Percentiles rank a stretch among this genome's conserved stretches.
Conservation (phyloP, 2,797 vertebrate species). For the Petrocephalus schoutedeni region DNA sequence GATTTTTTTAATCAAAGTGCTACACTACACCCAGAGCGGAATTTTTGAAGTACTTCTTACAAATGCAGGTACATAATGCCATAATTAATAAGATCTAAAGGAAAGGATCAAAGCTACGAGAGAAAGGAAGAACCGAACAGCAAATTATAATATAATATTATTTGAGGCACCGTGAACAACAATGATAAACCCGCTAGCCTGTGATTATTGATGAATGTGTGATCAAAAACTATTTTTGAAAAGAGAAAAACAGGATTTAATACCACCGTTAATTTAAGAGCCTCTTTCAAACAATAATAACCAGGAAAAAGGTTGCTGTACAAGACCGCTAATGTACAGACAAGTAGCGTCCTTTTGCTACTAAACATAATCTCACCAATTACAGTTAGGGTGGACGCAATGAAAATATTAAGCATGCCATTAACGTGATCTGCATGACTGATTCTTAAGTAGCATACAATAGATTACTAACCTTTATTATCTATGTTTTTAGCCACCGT, state of each 20-base stretch:
- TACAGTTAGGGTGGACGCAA: background rate
- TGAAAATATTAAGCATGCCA: background rate
- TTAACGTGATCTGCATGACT: background rate
- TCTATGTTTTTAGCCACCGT: background rate
- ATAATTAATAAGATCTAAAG: background rate
- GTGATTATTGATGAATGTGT: background rate
- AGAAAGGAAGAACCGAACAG: background rate
- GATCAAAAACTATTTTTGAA: background rate
- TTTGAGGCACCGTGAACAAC: background rate
- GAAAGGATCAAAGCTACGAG: background rate
- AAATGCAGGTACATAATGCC: background rate
- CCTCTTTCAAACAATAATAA: background rate
- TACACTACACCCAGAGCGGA: background rate
- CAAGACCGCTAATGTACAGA: background rate
- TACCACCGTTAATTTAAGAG: background rate
- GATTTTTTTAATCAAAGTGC: background rate
- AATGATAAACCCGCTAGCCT: background rate
- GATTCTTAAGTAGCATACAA: background rate
- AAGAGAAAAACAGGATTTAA: background rate
- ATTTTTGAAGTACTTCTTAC: background rate
- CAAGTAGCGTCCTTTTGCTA: background rate
- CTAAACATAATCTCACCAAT: slow-evolving; percentile 15
- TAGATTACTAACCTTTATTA: background rate
- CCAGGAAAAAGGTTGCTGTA: background rate
- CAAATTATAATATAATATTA: background rate